These are phyloP conservation scores for Gouania willdenowi DNA, from an alignment of 2,797 vertebrate species.

Conservation along the genomic window DNA sequence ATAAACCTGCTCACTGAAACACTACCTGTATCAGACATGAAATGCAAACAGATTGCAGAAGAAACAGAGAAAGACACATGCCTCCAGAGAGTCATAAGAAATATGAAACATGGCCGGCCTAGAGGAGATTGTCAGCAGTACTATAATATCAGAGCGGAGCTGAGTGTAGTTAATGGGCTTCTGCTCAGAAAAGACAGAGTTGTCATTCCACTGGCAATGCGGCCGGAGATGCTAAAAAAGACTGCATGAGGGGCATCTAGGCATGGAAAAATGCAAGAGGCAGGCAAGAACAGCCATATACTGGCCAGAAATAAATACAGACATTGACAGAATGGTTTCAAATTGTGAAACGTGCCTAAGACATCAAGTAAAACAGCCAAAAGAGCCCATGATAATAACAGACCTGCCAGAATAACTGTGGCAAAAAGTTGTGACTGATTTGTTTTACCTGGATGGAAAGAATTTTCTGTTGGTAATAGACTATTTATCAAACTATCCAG, in stretches of 20 bases:
- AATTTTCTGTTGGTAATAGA: constrained; percentile 24
- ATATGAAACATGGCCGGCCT: background rate
- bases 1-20: too few species aligned
- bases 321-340: background rate
- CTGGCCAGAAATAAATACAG: constrained; percentile 9
- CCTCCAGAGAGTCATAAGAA: too few species aligned
- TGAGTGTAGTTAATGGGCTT: constrained; percentile 1
- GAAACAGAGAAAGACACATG: background rate
- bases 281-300: background rate
- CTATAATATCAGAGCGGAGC: background rate
- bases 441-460: constrained; percentile 24
- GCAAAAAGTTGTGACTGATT: constrained; percentile 28
- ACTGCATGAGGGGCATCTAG: constrained; percentile 1
- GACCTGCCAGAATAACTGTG: constrained; percentile 17
- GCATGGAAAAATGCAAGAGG: background rate
- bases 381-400: constrained; percentile 13
- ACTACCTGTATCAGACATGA: too few species aligned
- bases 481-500: constrained; percentile 21
- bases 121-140: background rate
- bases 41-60: background rate
- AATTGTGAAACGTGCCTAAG: constrained; percentile 18
- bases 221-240: background rate
- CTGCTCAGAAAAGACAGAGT: background rate
- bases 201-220: background rate
- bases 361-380: constrained; percentile 6